Evolutionary conservation across 2,888 invertebrate genomes (phyloP), one percentile per base, ranked within the genome.

Genomic region (Cinara cedri): DNA sequence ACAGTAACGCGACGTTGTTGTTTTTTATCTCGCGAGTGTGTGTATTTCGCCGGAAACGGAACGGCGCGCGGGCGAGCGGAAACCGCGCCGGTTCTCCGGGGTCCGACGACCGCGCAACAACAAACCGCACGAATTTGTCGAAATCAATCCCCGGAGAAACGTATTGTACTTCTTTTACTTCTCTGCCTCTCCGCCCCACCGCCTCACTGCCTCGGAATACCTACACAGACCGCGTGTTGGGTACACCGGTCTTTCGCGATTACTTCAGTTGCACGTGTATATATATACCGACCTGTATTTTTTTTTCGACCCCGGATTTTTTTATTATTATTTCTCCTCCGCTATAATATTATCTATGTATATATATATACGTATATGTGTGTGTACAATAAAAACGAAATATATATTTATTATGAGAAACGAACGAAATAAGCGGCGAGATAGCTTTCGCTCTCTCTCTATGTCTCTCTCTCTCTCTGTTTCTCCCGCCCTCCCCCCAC

Each of bases 1-100:
- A 34, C 3, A 34, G 6, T 34, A 34, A 34, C 6, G 34, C 6
- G 6, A 16, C 24, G 24, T 60, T 60, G 60, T 26, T 34, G 16
- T 60, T 60, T 60, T 60, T n/a, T 24, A 60, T 26, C 60, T 60
- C 24, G n/a, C 10, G 26, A 60, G 26, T 60, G 24, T 60, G 24
- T 60, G 16, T 34, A 60, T 60, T 60, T 60, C 10, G 16, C 16
- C 16, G 24, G 14, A 60, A 26, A 60, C 16, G 9, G n/a, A 34
- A 14, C 24, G 2, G 16, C 16, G 16, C 26, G 26, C 26, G 60
- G 26, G n/a, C n/a, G n/a, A 9, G 26, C 60, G 16, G 3, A 60
- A 60, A 60, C 26, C 24, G 6, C 34, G 34, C 3, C 34, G 6
- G 34, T 34, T 16, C 9, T 16, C 26, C 60, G 10, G n/a, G n/a